These are phyloP conservation scores for Baccha elongata DNA, from an alignment of 2,888 invertebrate genomes.

Conservation along the genomic window DNA sequence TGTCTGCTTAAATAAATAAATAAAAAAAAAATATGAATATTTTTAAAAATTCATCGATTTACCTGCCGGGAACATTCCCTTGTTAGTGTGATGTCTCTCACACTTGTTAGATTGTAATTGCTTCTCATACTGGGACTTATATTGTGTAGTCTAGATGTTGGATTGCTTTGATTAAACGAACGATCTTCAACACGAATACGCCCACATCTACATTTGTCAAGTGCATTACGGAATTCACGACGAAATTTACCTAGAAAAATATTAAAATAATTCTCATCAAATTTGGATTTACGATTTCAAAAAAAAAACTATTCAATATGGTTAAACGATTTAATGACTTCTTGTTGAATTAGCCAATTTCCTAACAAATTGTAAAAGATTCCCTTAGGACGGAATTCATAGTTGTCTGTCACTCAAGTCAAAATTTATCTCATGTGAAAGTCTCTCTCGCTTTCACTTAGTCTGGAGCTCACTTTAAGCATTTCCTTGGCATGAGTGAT, in stretches of 20 bases:
- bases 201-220: slow-evolving; percentile 85
- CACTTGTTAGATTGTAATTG: slow-evolving; percentile 76
- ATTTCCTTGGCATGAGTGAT: no score
- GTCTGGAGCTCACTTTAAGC: no score
- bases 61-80: slow-evolving; percentile 75
- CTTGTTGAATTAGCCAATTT: no score
- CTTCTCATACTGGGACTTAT: slow-evolving; percentile 76
- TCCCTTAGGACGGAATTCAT: no score
- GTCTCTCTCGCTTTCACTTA: no score
- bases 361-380: no score
- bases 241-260: slow-evolving; percentile 87
- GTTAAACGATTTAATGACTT: no score
- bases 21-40: not conserved
- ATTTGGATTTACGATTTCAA: no score
- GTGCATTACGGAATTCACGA: slow-evolving; percentile 87
- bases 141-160: slow-evolving; percentile 75
- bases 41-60: not conserved
- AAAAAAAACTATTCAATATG: no score
- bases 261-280: not conserved
- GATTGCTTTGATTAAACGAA: slow-evolving; percentile 75
- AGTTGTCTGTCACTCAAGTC: no score
- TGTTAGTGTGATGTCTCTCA: slow-evolving; percentile 74
- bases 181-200: slow-evolving; percentile 75
- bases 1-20: slow-evolving; percentile 54
- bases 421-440: no score